phyloP scores from a whole-genome alignment of 2,113 vertebrate genomes.

The Pangasianodon hypophthalmus region DNA sequence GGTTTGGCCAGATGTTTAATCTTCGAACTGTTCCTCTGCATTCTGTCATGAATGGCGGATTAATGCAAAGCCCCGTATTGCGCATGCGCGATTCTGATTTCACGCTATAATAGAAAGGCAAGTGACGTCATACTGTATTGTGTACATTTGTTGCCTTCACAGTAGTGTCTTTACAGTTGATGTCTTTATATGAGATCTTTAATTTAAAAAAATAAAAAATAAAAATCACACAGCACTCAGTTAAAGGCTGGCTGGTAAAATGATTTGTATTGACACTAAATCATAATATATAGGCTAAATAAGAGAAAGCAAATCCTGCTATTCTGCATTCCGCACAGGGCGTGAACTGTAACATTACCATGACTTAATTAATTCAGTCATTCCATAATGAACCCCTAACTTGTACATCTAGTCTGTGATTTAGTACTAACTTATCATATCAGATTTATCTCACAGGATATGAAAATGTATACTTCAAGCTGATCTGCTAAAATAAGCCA shows the following conservation, averaged over 20 bases:
- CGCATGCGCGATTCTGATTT: background rate
- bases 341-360: background rate
- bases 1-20: constrained; percentile 31
- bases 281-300: background rate
- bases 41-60: constrained; percentile 38
- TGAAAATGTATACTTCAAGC: background rate
- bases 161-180: background rate
- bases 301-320: background rate
- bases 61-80: background rate
- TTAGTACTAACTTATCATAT: background rate
- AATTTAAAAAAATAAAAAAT: background rate
- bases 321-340: constrained; percentile 39
- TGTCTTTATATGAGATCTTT: background rate
- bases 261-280: background rate
- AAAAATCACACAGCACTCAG: background rate
- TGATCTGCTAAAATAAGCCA: background rate
- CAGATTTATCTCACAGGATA: background rate
- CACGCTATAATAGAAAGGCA: background rate
- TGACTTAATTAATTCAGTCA: background rate
- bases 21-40: constrained; percentile 8
- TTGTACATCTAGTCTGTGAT: no score
- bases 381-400: background rate
- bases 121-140: background rate
- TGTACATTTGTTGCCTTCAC: background rate
- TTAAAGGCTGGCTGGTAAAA: background rate